These are phyloP conservation scores for Euplagia quadripunctaria DNA, from an alignment of 2,888 invertebrate species.

Conservation along the genomic window DNA sequence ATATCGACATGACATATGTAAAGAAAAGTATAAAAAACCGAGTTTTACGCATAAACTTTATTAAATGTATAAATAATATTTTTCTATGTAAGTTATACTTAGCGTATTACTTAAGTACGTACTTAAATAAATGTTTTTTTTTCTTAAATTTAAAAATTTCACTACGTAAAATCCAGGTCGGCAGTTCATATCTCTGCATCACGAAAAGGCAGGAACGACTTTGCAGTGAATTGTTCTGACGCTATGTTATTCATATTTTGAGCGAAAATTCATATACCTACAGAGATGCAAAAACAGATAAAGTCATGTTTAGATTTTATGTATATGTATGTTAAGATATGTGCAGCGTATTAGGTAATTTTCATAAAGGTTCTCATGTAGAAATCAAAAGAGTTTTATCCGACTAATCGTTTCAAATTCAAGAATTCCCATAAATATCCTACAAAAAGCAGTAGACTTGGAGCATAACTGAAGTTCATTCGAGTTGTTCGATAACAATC, in stretches of 20 bases:
- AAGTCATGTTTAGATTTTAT: too few species aligned
- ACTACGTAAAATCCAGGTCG: background rate
- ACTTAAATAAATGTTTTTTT: background rate
- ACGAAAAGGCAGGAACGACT: background rate
- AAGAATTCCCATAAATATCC: constrained; percentile 43
- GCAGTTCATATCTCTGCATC: background rate
- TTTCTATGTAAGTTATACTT: too few species aligned
- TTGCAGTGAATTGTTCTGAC: background rate
- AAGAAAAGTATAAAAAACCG: background rate
- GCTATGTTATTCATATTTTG: background rate
- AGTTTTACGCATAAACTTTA: background rate
- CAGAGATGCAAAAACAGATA: too few species aligned
- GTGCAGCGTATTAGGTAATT: background rate
- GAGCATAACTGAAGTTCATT: constrained; percentile 46
- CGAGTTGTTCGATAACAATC: constrained; percentile 52
- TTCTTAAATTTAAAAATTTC: background rate
- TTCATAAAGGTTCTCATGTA: too few species aligned
- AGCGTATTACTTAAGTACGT: background rate
- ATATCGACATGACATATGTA: background rate
- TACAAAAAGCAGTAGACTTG: constrained; percentile 46
- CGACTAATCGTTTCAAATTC: background rate
- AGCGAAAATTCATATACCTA: constrained; percentile 1
- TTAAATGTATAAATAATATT: background rate
- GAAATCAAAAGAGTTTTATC: background rate
- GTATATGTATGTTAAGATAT: background rate